A percentile compares a stretch with the other conserved stretches of the same genome.
Evolutionary conservation across 2,888 invertebrate genomes (phyloP).

Genomic region (Stenchaetothrips biformis): DNA sequence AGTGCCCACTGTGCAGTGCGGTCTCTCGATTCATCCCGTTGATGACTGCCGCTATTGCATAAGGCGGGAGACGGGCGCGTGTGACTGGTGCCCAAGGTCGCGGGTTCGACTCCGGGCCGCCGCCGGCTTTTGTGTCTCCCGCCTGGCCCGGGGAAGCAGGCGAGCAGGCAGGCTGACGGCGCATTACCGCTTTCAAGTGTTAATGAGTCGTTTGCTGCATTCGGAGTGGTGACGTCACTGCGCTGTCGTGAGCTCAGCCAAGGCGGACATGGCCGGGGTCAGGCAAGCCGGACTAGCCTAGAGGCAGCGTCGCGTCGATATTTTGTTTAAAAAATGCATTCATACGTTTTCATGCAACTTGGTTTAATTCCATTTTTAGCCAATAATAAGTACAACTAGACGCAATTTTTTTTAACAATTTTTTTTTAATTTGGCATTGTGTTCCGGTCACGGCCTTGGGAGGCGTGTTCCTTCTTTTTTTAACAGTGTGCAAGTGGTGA

Average conservation of each 20-base stretch:
- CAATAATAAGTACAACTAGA: too few relatives aligned
- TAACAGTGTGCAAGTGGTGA: too few relatives aligned
- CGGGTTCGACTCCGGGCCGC: neutral
- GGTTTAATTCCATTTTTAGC: too few relatives aligned
- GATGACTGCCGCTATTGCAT: too few relatives aligned
- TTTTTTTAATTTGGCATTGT: too few relatives aligned
- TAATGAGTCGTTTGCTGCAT: neutral
- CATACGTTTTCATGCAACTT: too few relatives aligned
- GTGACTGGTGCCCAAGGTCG: neutral
- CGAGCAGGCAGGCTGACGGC: neutral
- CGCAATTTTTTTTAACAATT: too few relatives aligned
- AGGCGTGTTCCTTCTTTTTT: too few relatives aligned
- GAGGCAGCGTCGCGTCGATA: neutral
- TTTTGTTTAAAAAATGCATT: neutral
- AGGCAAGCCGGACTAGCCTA: neutral
- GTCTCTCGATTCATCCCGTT: too few relatives aligned
- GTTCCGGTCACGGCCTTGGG: too few relatives aligned
- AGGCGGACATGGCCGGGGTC: neutral
- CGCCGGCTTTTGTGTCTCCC: neutral
- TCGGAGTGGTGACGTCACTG: neutral
- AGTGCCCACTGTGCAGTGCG: too few relatives aligned
- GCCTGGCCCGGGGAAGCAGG: neutral
- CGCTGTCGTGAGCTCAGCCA: neutral
- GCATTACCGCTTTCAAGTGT: neutral
- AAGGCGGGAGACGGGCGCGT: too few relatives aligned